Evolutionary conservation across 2,113 vertebrate genomes (phyloP).

Genomic region (Scortum barcoo): DNA sequence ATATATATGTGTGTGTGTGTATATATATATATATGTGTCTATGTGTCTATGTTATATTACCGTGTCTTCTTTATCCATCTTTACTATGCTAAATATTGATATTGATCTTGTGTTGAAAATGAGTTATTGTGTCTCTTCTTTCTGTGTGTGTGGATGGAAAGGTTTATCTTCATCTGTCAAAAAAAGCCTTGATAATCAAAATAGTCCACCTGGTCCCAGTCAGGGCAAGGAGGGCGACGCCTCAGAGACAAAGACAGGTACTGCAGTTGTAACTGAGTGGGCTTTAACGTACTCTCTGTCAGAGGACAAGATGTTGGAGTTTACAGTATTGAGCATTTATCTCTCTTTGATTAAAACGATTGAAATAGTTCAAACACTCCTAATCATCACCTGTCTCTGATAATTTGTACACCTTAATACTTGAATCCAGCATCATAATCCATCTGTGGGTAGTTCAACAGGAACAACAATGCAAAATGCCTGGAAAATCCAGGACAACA

Average conservation of each 20-base stretch:
- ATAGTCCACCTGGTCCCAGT: slow-evolving; percentile 39
- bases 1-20: no score
- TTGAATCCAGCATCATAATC: slow-evolving; percentile 56
- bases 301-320: slow-evolving; percentile 12
- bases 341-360: neutral
- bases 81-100: neutral
- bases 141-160: slow-evolving; percentile 48
- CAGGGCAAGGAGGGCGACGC: slow-evolving; percentile 40
- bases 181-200: slow-evolving; percentile 47
- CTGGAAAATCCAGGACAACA: no score
- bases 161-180: slow-evolving; percentile 57
- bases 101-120: neutral
- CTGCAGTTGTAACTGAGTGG: slow-evolving; percentile 20
- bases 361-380: slow-evolving; percentile 2
- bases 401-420: slow-evolving; percentile 47
- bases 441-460: neutral
- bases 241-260: slow-evolving; percentile 64
- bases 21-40: no score
- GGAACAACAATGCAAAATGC: neutral
- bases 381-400: slow-evolving; percentile 20
- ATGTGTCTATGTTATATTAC: no score
- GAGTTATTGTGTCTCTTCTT: slow-evolving; percentile 27
- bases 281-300: slow-evolving; percentile 7
- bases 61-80: no score
- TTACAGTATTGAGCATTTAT: slow-evolving; percentile 1